Base-by-base conservation (phyloP, 2,797 vertebrate species). In the Hippocampus kuda region DNA sequence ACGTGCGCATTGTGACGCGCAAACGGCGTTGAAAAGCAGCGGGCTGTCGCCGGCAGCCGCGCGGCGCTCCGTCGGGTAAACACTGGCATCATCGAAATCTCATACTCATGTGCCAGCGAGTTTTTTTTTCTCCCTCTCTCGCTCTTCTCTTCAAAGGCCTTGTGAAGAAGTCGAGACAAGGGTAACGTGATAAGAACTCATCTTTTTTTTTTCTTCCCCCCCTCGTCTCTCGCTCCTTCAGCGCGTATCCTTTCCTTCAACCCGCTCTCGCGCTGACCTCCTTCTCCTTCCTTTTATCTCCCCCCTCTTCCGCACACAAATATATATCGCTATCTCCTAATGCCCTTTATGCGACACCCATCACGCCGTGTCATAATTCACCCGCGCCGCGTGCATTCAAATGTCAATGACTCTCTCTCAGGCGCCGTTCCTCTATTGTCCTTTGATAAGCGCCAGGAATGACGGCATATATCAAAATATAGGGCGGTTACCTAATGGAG, bases 1-100 rank as follows among this genome's bases (percentile, higher is more conserved):
- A 66, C 66, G 72, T 59, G 53, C 66, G 67, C 77, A 67, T 69
- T 62, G 22, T 6, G 38, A 12, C 53, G 38, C 34, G 24, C 34
- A 67, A n/a, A 57, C 68, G 80, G 85, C 30, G 30, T 85, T 70
- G 49, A 53, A n/a, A 53, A 53, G 20, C 49, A 53, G 18, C 51
- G 3, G 22, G 74, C 78, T 79, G 76, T 82, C 70, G 77, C 88
- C 77, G 77, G 81, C 83, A 84, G 86, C 85, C 79, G 81, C 76
- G 79, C 82, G 74, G 81, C 76, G 71, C 81, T 84, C 83, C 80
- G 78, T 78, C 77, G 76, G 83, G 81, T 88, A 88, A 88, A 88
- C 86, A 84, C 77, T 77, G 81, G 76, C 82, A 83, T 84, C 83
- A 85, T 88, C 82, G 83, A 81, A 88, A 88, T 86, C 83, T 87